phyloP scores from a whole-genome alignment of 2,888 invertebrate genomes.

The Orthosia incerta region DNA sequence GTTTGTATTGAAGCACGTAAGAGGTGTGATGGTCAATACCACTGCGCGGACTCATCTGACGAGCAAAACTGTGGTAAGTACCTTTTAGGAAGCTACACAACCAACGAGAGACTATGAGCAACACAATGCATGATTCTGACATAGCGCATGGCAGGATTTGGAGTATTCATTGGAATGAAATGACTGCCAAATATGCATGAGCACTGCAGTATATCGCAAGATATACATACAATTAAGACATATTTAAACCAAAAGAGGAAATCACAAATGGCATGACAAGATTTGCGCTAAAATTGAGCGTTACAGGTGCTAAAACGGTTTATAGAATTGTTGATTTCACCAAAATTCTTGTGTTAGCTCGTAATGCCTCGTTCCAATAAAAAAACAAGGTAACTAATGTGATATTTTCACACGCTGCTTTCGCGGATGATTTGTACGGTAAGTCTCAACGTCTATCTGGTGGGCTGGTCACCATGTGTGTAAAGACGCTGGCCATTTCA shows the following conservation, averaged over 20 bases:
- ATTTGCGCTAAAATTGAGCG: neutral
- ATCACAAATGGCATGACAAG: neutral
- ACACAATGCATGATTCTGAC: neutral
- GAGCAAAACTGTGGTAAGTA: conserved; percentile 90
- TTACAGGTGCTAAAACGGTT: neutral
- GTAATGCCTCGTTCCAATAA: conserved; percentile 6
- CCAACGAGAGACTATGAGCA: conserved; percentile 25
- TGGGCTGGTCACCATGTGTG: conserved; percentile 85
- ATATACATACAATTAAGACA: neutral
- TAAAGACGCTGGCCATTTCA: conserved; percentile 91
- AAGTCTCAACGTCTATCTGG: conserved; percentile 78
- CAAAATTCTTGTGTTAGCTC: conserved; percentile 4
- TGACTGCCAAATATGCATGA: conserved; percentile 3
- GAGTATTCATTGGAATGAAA: neutral
- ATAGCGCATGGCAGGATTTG: neutral
- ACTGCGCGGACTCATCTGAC: conserved; percentile 92
- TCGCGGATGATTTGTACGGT: conserved; percentile 75
- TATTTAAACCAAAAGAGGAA: neutral
- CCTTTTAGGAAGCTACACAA: neutral
- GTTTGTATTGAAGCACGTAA: conserved; percentile 90
- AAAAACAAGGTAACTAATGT: conserved; percentile 22
- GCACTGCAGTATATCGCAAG: conserved; percentile 1
- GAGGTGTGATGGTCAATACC: conserved; percentile 90
- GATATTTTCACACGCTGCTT: conserved; percentile 79
- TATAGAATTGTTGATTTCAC: neutral